Evolutionary conservation across 2,113 vertebrate species (phyloP).

Genomic region (Etia nguti): DNA sequence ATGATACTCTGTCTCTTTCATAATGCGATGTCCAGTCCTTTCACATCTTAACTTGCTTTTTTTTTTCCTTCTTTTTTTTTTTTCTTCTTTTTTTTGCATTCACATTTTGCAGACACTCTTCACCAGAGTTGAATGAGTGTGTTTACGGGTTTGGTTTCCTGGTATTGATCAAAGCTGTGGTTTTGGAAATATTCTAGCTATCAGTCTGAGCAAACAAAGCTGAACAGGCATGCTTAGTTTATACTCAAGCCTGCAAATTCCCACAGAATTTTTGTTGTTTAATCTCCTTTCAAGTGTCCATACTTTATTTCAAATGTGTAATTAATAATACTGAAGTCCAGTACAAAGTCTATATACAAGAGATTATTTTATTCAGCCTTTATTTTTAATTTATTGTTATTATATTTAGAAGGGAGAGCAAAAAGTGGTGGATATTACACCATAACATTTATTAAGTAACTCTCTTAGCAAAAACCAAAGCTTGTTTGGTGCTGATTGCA

Average conservation of each 20-base stretch:
- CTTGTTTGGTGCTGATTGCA: neutral
- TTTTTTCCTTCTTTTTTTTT: neutral
- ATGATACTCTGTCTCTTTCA: slow-evolving; percentile 6
- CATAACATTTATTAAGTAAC: neutral
- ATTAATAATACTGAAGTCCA: neutral
- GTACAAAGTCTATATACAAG: neutral
- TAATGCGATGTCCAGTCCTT: slow-evolving; percentile 33
- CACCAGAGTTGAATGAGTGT: neutral
- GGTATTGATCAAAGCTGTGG: neutral
- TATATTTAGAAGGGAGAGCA: neutral
- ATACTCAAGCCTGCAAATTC: neutral
- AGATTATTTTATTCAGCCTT: neutral
- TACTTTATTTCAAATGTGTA: neutral
- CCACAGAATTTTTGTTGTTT: neutral
- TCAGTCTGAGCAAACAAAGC: neutral
- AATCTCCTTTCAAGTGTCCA: neutral
- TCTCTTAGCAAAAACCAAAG: neutral
- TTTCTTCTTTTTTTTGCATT: neutral
- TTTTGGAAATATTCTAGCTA: neutral
- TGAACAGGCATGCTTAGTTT: neutral
- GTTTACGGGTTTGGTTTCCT: neutral
- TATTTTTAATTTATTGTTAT: neutral
- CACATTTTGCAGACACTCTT: neutral
- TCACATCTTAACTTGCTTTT: neutral
- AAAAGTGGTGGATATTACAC: neutral